These are phyloP conservation scores for Tenthredo distinguenda DNA, from an alignment of 2,888 invertebrate genomes.

Conservation along the genomic window DNA sequence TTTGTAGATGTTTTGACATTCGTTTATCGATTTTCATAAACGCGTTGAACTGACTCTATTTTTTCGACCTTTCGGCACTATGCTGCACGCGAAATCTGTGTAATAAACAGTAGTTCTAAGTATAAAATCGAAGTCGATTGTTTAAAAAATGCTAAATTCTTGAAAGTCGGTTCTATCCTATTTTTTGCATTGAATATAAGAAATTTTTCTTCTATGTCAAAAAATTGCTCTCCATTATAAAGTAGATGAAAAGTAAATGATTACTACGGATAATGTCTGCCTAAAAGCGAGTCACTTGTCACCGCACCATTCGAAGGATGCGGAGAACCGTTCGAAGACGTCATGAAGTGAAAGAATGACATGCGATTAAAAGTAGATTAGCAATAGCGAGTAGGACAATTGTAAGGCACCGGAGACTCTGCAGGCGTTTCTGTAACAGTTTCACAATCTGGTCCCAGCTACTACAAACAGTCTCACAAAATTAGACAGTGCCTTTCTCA, in stretches of 20 bases:
- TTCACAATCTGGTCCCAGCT: not conserved
- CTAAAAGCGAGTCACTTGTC: not conserved
- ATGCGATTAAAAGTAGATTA: constrained; percentile 53
- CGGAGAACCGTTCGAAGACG: constrained; percentile 25
- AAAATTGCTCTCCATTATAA: not conserved
- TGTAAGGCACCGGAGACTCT: constrained; percentile 14
- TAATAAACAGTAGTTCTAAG: not conserved
- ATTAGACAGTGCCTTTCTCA: constrained; percentile 9
- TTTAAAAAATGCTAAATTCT: not conserved
- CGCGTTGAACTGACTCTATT: not conserved
- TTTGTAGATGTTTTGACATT: not conserved
- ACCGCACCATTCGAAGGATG: not conserved
- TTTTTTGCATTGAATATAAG: not conserved
- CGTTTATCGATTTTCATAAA: not conserved
- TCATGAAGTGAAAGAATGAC: constrained; percentile 38
- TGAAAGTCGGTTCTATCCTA: not conserved
- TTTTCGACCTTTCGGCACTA: not conserved
- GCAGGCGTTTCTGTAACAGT: constrained; percentile 11
- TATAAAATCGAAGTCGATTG: not conserved
- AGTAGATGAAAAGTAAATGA: not conserved
- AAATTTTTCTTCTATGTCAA: not conserved
- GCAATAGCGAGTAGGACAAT: constrained; percentile 48
- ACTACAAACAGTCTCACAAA: constrained; percentile 3
- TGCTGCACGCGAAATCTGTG: not conserved
- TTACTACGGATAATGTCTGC: not conserved